Evolutionary conservation across 2,113 vertebrate genomes (phyloP).

Genomic region (Oreochromis aureus): DNA sequence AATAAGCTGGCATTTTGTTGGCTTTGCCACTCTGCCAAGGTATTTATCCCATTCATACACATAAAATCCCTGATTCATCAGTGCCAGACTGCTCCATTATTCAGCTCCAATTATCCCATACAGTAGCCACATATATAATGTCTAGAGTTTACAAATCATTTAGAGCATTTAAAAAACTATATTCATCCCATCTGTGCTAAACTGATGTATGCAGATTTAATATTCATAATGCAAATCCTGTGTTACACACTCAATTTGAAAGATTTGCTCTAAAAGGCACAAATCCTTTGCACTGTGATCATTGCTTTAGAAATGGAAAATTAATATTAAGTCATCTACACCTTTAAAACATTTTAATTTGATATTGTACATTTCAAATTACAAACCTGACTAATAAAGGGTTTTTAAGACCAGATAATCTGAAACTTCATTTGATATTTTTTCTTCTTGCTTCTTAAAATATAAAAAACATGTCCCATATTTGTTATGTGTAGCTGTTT

Average conservation of each 20-base stretch:
- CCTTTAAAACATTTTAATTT: background rate
- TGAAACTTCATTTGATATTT: background rate
- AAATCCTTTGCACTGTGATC: background rate
- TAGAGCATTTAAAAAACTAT: background rate
- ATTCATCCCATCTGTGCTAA: background rate
- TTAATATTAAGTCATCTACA: background rate
- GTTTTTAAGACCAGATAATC: background rate
- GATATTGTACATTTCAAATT: background rate
- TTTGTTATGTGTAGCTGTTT: background rate
- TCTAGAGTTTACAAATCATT: background rate
- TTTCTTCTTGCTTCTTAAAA: background rate
- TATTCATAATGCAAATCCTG: background rate
- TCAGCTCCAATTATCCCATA: background rate
- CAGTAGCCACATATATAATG: background rate
- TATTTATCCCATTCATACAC: constrained; percentile 44
- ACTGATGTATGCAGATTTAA: background rate
- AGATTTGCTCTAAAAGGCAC: background rate
- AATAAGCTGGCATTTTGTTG: constrained; percentile 23
- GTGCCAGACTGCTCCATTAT: constrained; percentile 4
- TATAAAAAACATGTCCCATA: background rate
- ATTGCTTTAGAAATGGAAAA: background rate
- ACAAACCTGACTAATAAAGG: background rate
- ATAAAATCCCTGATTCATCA: constrained; percentile 63
- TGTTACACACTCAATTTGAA: background rate
- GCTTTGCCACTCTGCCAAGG: constrained; percentile 26